Evolutionary conservation across 2,797 vertebrate species (phyloP), one percentile per base, ranked within the genome.

Genomic region (Cyprinella venusta): DNA sequence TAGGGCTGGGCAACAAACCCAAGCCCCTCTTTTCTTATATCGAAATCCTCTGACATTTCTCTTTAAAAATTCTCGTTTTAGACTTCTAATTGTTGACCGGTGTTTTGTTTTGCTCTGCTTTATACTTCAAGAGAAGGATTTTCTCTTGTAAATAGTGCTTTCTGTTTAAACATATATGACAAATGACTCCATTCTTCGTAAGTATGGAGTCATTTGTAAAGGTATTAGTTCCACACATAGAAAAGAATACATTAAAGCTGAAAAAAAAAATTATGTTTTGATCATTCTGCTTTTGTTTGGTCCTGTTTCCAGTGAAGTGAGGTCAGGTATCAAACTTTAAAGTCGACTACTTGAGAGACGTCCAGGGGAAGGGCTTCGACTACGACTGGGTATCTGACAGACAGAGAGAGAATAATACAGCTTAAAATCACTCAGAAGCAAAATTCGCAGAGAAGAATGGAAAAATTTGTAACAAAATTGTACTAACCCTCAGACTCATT

Each of bases 331-430:
- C 67, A 24, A 30, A 52, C 67, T 50, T 94, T 91, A 95, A 84
- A 95, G 92, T 69, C 72, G 82, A 67, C 93, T 92, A 0, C 91
- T 48, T 40, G 84, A 90, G 24, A 95, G 92, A 7, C 89, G 90
- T 16, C 88, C 90, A 76, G 94, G 94, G 40, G 93, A 96, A 54
- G 91, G 84, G 36, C 92, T 94, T 85, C 91, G 92, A 84, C 85
- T 92, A 86, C 85, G 86, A 56, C 87, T 94, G 87, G 90, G 91
- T 68, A 82, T 89, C 94, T 95, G 68, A 40, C 16, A 36, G n/a
- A 79, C 45, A 64, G 74, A n/a, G 40, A 16, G 64, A 26, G 4
- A 74, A 50, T 6, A 54, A 72, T 24, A 38, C 21, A 24, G 69
- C 16, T 67, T 68, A 18, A 54, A 36, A 79, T 30, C 45, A 30